phyloP scores from a whole-genome alignment of 2,113 vertebrate genomes.

The Lagenorhynchus albirostris region DNA sequence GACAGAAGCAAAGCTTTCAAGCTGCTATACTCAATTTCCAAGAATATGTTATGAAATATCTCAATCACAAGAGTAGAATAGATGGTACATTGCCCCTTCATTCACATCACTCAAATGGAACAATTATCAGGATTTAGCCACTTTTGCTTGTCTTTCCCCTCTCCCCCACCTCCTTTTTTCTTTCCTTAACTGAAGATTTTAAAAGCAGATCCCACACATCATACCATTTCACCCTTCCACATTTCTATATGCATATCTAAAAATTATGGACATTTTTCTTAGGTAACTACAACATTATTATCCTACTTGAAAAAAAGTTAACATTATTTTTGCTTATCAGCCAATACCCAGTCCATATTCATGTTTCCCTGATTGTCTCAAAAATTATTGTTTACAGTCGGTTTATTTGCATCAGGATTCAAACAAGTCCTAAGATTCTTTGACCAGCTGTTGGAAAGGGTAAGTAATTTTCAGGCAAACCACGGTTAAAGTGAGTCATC shows the following conservation, averaged over 20 bases:
- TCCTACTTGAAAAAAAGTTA: not conserved
- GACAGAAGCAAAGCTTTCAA: not conserved
- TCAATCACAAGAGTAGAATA: not conserved
- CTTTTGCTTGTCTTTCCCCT: not conserved
- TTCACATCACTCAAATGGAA: not conserved
- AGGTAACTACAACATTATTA: not conserved
- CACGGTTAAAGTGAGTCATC: not conserved
- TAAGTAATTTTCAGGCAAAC: not conserved
- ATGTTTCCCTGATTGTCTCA: not conserved
- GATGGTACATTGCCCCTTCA: not conserved
- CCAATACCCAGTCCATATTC: not conserved
- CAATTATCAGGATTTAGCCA: not conserved
- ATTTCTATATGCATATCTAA: not conserved
- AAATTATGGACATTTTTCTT: not conserved
- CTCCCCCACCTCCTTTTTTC: not conserved
- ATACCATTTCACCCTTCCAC: not conserved
- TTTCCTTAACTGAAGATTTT: not conserved
- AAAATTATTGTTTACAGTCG: not conserved
- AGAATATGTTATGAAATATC: not conserved
- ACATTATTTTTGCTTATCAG: not conserved
- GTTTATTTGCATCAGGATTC: not conserved
- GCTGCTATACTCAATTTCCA: not conserved
- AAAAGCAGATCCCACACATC: not conserved
- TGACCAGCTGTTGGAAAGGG: not conserved
- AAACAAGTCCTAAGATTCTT: not conserved